phyloP scores from a whole-genome alignment of 1,140 invertebrate species.

The Aphaenogaster rudis region DNA sequence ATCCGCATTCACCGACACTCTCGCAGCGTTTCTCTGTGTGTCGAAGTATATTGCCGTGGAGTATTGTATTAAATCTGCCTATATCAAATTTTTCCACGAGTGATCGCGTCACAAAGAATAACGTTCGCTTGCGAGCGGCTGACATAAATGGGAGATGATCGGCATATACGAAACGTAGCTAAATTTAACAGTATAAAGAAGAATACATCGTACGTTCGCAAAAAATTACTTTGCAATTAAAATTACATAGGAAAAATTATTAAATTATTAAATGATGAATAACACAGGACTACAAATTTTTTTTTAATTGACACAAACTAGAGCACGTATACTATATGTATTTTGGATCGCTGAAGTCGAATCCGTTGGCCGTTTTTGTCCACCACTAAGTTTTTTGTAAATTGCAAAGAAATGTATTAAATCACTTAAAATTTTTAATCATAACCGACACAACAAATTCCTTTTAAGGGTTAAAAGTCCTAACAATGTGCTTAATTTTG shows the following conservation, averaged over 20 bases:
- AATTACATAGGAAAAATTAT: background rate
- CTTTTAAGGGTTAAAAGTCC: too few relatives aligned
- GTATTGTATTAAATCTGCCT: conserved; percentile 47
- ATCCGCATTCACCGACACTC: conserved; percentile 27
- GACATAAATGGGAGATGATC: conserved; percentile 25
- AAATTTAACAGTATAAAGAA: background rate
- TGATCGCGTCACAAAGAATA: conserved; percentile 30
- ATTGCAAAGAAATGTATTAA: too few relatives aligned
- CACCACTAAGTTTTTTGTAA: too few relatives aligned
- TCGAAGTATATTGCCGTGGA: conserved; percentile 5
- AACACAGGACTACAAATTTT: too few relatives aligned
- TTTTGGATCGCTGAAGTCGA: too few relatives aligned
- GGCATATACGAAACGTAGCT: background rate
- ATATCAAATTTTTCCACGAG: conserved; percentile 35
- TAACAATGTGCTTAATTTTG: too few relatives aligned
- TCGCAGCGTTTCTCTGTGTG: background rate
- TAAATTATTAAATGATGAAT: background rate
- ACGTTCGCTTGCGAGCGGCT: background rate
- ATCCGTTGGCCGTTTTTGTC: too few relatives aligned
- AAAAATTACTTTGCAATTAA: background rate
- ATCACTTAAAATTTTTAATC: too few relatives aligned
- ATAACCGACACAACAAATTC: too few relatives aligned
- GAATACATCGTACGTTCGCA: background rate
- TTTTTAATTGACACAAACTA: too few relatives aligned
- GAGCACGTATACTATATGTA: too few relatives aligned